Base-by-base conservation (phyloP, 2,797 vertebrate species). In the Coluber constrictor region DNA sequence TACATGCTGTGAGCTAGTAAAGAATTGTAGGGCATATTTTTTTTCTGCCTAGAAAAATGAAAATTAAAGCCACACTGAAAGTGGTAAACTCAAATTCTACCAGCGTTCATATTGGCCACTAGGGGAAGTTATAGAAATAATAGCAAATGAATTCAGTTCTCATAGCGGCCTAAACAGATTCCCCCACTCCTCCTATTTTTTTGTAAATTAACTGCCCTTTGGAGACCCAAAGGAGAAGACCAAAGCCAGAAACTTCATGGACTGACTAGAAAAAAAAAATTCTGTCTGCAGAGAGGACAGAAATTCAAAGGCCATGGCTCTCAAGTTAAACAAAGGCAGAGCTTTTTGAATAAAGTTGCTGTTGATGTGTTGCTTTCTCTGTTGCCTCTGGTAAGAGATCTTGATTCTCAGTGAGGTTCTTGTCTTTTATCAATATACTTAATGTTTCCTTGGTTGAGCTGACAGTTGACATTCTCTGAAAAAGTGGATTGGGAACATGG, bases 221-320 rank as follows among this genome's bases (percentile, higher is more conserved):
- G 92, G 92, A 92, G 92, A 95, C 88, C 51, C 74, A 25, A 93
- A 90, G 63, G 95, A 96, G 93, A 89, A 89, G 91, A 86, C 93
- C 47, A 2, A n/a, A 96, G 91, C 92, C 94, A 92, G 92, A 95
- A 96, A 96, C 60, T 93, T 96, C 95, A 93, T 15, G 15, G 94
- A 92, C 94, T 95, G 95, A 97, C 96, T 96, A 95, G 96, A 95
- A 95, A 96, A 95, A 94, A 94, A 92, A 92, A 95, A 95, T 94
- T 90, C 95, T 94, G 94, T 96, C 95, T 95, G 79, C 94, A 95
- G 94, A 93, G 94, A 96, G 92, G 90, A 90, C 95, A 96, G 70
- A 18, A 37, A 18, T 37, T 79, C 70, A 79, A 43, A 79, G 18
- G 32, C 32, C 43, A 32, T 32, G 7, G 16, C 32, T 79, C 70